Evolutionary conservation across 2,797 vertebrate species (phyloP).

Genomic region (Myiotriccus ornatus): DNA sequence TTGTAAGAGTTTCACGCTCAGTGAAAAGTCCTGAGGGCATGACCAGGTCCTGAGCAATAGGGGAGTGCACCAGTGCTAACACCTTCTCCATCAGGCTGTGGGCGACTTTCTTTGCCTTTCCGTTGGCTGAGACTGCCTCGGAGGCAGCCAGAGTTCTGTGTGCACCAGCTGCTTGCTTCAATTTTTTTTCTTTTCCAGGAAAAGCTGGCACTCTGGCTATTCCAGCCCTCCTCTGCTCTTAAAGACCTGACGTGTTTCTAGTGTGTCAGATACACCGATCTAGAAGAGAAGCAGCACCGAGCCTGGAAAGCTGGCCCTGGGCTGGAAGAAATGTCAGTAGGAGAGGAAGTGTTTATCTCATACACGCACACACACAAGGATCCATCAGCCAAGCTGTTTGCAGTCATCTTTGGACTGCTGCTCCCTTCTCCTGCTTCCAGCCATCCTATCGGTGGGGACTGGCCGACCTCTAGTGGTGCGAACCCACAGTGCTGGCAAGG

Average conservation of each 20-base stretch:
- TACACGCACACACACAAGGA: background rate
- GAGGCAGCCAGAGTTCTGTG: background rate
- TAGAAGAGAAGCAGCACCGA: slow-evolving; percentile 8
- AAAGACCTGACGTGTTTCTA: background rate
- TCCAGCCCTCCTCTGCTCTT: background rate
- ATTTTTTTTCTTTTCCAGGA: background rate
- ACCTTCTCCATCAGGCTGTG: background rate
- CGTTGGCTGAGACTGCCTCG: background rate
- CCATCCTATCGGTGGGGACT: background rate
- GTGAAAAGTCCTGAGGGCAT: background rate
- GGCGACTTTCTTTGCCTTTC: background rate
- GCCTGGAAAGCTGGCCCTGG: slow-evolving; percentile 10
- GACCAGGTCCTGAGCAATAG: background rate
- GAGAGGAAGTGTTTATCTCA: slow-evolving; percentile 32
- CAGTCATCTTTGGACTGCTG: background rate
- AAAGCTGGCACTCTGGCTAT: background rate
- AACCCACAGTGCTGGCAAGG: background rate
- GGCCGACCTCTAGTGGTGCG: slow-evolving; percentile 54
- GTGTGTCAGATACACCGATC: background rate
- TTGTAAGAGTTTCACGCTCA: background rate
- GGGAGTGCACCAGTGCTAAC: background rate
- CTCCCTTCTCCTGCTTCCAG: background rate
- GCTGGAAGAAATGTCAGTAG: background rate
- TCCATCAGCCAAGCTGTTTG: background rate
- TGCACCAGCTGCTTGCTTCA: background rate